phyloP scores from a whole-genome alignment of 2,797 vertebrate genomes.

The Myotis myotis region DNA sequence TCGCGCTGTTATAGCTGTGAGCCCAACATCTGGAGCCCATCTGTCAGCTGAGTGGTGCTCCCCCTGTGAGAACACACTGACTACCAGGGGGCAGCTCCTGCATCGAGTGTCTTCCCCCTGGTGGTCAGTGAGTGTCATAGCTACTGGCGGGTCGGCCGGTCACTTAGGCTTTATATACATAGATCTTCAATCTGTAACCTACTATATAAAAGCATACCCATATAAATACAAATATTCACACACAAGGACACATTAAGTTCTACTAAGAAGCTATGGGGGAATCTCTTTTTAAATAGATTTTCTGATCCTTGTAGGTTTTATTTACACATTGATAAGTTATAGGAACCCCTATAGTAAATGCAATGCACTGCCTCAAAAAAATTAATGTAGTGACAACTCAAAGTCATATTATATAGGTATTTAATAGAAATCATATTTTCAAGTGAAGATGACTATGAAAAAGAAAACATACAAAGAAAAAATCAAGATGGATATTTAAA shows the following conservation, averaged over 20 bases:
- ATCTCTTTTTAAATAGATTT: neutral
- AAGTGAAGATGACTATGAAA: neutral
- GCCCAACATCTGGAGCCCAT: too few relatives aligned
- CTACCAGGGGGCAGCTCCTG: too few relatives aligned
- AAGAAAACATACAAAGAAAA: neutral
- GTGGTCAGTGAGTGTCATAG: too few relatives aligned
- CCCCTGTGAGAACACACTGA: too few relatives aligned
- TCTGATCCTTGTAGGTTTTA: neutral
- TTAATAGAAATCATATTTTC: neutral
- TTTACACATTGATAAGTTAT: neutral
- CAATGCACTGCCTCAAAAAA: neutral
- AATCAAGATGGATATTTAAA: neutral
- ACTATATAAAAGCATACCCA: neutral
- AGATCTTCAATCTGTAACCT: neutral
- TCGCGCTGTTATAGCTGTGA: too few relatives aligned
- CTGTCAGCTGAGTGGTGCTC: too few relatives aligned
- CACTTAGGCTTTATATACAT: too few relatives aligned
- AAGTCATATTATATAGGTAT: neutral
- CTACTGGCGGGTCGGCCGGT: too few relatives aligned
- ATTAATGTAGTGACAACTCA: neutral
- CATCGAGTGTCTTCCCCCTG: too few relatives aligned
- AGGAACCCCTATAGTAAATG: neutral
- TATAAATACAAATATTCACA: neutral
- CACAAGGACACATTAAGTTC: neutral
- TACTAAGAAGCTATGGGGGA: neutral